Evolutionary conservation across 2,113 vertebrate species (phyloP).

Genomic region (Eulemur macaco): DNA sequence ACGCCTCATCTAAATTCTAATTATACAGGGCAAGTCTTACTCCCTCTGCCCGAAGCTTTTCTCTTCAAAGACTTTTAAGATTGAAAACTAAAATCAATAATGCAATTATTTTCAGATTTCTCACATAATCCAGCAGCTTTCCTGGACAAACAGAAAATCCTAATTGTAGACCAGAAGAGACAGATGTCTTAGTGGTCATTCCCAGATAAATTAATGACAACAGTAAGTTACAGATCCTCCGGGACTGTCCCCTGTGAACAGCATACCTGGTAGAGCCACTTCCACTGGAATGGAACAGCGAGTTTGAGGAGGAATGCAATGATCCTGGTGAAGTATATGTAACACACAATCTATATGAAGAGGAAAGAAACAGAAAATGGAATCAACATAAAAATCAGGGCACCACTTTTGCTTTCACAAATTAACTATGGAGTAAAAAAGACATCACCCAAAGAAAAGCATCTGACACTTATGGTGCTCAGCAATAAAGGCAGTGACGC

Average conservation of each 20-base stretch:
- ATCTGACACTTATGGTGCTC: neutral
- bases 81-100: slow-evolving; percentile 75
- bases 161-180: neutral
- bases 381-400: neutral
- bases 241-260: neutral
- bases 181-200: neutral
- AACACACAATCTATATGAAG: slow-evolving; percentile 88
- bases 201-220: neutral
- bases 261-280: slow-evolving; percentile 93
- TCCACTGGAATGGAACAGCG: slow-evolving; percentile 93
- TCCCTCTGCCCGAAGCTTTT: slow-evolving; percentile 64
- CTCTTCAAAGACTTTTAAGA: slow-evolving; percentile 65
- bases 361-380: neutral
- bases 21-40: slow-evolving; percentile 40
- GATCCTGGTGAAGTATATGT: slow-evolving; percentile 93
- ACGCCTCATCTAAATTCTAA: slow-evolving; percentile 37
- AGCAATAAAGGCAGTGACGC: rapidly evolving
- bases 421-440: neutral
- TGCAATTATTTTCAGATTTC: slow-evolving; percentile 66
- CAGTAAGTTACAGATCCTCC: rapidly evolving
- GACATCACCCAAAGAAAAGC: neutral
- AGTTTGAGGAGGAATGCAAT: slow-evolving; percentile 93
- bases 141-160: slow-evolving; percentile 47
- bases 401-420: rapidly evolving
- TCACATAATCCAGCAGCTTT: slow-evolving; percentile 59